These are phyloP conservation scores for Urocitellus parryii DNA, from an alignment of 2,113 vertebrate genomes.

Conservation along the genomic window DNA sequence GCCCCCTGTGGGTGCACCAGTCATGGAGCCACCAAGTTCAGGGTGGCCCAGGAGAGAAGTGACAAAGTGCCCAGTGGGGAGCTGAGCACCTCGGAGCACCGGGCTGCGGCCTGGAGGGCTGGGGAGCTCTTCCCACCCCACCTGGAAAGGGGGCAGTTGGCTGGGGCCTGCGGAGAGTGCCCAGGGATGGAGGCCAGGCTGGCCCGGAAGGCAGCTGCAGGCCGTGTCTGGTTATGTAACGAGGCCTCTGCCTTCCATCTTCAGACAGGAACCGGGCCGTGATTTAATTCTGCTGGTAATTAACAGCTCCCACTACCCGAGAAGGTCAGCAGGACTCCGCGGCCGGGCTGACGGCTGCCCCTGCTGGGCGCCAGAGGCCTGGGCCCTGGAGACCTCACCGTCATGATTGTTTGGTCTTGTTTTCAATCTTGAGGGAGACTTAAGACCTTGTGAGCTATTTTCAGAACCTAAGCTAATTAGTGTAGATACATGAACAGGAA, in stretches of 20 bases:
- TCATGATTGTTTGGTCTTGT: conserved; percentile 24
- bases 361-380: neutral
- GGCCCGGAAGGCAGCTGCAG: neutral
- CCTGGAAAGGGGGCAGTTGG: neutral
- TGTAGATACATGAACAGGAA: conserved; percentile 36
- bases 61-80: neutral
- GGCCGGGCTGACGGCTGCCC: neutral
- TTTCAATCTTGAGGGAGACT: conserved; percentile 35
- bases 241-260: neutral
- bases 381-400: neutral
- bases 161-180: neutral
- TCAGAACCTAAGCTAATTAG: conserved; percentile 45
- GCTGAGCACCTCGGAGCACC: neutral
- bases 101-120: no score
- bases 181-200: neutral
- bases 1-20: rapidly evolving
- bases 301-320: neutral
- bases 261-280: neutral
- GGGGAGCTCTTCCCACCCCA: neutral
- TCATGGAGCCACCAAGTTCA: neutral
- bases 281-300: neutral
- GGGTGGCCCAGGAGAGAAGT: neutral
- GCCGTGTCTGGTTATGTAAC: neutral
- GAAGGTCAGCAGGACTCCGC: neutral
- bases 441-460: conserved; percentile 48